A percentile compares a stretch with the other conserved stretches of the same genome.
These are phyloP conservation scores for Hycleus cichorii DNA, from an alignment of 1,140 invertebrate species.

Conservation along the genomic window DNA sequence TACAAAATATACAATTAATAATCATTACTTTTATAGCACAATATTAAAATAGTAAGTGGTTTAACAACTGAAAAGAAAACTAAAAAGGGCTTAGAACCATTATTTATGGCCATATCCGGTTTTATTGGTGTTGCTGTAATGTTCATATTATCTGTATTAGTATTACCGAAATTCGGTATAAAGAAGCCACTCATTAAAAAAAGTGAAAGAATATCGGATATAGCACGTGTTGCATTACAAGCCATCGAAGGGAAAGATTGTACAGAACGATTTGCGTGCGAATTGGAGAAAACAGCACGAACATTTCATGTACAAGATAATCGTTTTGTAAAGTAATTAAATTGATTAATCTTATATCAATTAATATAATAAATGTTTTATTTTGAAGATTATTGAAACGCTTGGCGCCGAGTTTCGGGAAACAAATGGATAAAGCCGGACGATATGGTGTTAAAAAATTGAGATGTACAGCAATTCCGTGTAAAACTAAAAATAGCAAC, in stretches of 20 bases:
- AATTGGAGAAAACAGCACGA: constrained; percentile 34
- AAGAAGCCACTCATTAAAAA: constrained; percentile 23
- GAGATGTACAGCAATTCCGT: constrained; percentile 35
- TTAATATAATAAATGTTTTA: neutral
- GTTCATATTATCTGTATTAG: constrained; percentile 40
- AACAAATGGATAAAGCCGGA: constrained; percentile 28
- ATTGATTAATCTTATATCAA: neutral
- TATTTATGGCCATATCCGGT: constrained; percentile 45
- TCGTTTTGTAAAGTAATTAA: constrained; percentile 17
- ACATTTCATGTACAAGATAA: constrained; percentile 36
- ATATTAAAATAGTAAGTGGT: constrained; percentile 31
- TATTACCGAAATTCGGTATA: constrained; percentile 41
- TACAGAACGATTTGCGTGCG: constrained; percentile 36
- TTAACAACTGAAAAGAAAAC: constrained; percentile 21
- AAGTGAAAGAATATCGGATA: constrained; percentile 26
- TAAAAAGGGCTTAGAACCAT: constrained; percentile 37
- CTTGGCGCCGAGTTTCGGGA: constrained; percentile 32
- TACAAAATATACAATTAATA: neutral
- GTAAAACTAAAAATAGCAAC: constrained; percentile 26
- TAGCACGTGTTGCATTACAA: constrained; percentile 30
- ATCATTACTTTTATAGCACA: constrained; percentile 32
- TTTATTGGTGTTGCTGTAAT: constrained; percentile 45
- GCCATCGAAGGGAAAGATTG: constrained; percentile 38
- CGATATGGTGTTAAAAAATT: constrained; percentile 34
- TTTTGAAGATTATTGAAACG: constrained; percentile 34